Conservation (phyloP, 2,888 invertebrate species). For the Anodontia alba region DNA sequence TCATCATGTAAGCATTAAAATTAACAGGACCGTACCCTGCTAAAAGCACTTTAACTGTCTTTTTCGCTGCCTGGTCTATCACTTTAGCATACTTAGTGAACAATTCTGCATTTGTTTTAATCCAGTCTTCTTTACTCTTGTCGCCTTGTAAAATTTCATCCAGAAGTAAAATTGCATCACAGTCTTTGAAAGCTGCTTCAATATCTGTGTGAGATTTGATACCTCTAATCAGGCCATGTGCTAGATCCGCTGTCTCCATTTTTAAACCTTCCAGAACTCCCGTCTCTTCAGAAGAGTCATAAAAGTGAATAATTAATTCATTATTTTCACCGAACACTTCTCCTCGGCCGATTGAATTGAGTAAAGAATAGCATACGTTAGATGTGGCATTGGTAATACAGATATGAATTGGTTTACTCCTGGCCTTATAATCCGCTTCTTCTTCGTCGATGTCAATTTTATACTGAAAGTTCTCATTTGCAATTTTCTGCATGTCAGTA, state of each 20-base stretch:
- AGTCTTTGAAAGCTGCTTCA: conserved; percentile 76
- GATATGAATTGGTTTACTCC: conserved; percentile 78
- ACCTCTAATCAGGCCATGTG: conserved; percentile 71
- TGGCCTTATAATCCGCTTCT: conserved; percentile 64
- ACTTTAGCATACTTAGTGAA: conserved; percentile 77
- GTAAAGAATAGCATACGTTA: conserved; percentile 74
- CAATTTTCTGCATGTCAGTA: conserved; percentile 79
- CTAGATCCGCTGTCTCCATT: conserved; percentile 82
- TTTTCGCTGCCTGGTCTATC: conserved; percentile 74
- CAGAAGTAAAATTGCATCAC: conserved; percentile 77
- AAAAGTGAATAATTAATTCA: conserved; percentile 77
- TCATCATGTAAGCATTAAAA: conserved; percentile 79
- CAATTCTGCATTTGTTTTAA: conserved; percentile 72
- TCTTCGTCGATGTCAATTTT: conserved; percentile 79
- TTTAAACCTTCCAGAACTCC: conserved; percentile 73
- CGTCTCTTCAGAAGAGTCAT: conserved; percentile 67
- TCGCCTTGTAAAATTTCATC: conserved; percentile 69
- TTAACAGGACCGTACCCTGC: conserved; percentile 82
- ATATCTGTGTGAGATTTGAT: conserved; percentile 69
- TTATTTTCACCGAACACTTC: conserved; percentile 77
- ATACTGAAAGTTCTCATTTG: conserved; percentile 78
- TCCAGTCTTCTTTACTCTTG: conserved; percentile 70
- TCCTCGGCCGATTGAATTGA: conserved; percentile 75
- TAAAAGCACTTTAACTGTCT: conserved; percentile 79
- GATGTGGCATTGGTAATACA: conserved; percentile 82